These are phyloP conservation scores for Tokudaia tokunoshimensis DNA, from an alignment of 2,797 vertebrate genomes.

Conservation along the genomic window DNA sequence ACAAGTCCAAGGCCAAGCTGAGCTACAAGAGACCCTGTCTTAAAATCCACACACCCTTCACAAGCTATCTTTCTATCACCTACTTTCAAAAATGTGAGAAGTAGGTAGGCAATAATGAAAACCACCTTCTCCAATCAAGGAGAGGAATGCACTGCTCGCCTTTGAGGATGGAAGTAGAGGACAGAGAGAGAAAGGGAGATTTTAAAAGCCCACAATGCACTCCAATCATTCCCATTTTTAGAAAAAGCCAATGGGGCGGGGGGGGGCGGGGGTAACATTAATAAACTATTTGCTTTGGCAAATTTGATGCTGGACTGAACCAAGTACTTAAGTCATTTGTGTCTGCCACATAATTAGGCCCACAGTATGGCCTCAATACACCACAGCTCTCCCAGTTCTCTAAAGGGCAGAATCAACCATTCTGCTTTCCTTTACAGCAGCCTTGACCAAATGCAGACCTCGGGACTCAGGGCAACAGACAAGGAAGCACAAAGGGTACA, in stretches of 20 bases:
- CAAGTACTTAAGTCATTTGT: constrained; percentile 66
- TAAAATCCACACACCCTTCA: neutral
- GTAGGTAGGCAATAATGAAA: neutral
- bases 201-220: neutral
- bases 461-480: neutral
- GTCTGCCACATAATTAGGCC: constrained; percentile 62
- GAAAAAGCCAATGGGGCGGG: constrained; percentile 55
- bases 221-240: constrained; percentile 77
- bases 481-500: neutral
- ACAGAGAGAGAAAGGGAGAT: too few species aligned
- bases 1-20: neutral
- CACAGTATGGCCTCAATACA: constrained; percentile 53
- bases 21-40: neutral
- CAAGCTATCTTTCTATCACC: constrained; percentile 14
- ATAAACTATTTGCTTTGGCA: constrained; percentile 81
- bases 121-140: constrained; percentile 72
- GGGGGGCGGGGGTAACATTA: constrained; percentile 61
- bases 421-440: neutral
- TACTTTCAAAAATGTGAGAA: constrained; percentile 34
- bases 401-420: neutral
- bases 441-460: neutral
- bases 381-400: constrained; percentile 53
- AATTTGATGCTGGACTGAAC: constrained; percentile 66
- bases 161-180: neutral
- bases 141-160: constrained; percentile 56